Percentiles rank a stretch among this genome's conserved stretches.
Conservation (phyloP, 1,140 invertebrate species). For the Euwallacea fornicatus region DNA sequence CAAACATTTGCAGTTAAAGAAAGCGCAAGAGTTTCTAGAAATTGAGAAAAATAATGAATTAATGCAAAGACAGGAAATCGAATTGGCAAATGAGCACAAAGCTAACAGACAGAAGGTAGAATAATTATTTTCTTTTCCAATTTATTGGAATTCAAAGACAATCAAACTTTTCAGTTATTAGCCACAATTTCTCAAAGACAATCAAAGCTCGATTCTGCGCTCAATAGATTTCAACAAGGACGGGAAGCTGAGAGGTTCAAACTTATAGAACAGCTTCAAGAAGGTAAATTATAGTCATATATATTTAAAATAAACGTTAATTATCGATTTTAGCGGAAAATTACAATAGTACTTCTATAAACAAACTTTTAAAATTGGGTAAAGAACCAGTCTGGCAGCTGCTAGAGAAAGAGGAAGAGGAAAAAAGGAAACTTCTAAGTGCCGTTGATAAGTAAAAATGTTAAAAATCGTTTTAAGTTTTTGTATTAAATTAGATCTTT, state of each 20-base stretch:
- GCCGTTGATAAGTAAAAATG: conserved; percentile 38
- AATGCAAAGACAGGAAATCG: conserved; percentile 59
- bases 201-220: conserved; percentile 63
- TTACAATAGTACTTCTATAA: conserved; percentile 65
- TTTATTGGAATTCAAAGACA: neutral
- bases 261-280: conserved; percentile 60
- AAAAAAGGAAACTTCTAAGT: conserved; percentile 57
- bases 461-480: conserved; percentile 13
- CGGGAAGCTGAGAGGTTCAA: conserved; percentile 64
- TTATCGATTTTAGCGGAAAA: conserved; percentile 59
- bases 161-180: conserved; percentile 58
- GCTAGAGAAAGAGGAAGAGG: conserved; percentile 64
- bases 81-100: conserved; percentile 58
- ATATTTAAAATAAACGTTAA: conserved; percentile 4
- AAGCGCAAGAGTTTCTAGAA: conserved; percentile 58
- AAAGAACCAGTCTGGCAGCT: conserved; percentile 62
- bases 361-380: conserved; percentile 63
- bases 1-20: conserved; percentile 55
- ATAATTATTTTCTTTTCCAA: neutral
- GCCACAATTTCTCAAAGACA: conserved; percentile 64
- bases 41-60: conserved; percentile 59
- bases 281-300: conserved; percentile 43
- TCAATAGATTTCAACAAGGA: conserved; percentile 66
- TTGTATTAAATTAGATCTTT: conserved; percentile 10
- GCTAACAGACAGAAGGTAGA: conserved; percentile 58